Conservation (phyloP, 53 echinoderm and acorn worm species). For the Actinopyga echinites region DNA sequence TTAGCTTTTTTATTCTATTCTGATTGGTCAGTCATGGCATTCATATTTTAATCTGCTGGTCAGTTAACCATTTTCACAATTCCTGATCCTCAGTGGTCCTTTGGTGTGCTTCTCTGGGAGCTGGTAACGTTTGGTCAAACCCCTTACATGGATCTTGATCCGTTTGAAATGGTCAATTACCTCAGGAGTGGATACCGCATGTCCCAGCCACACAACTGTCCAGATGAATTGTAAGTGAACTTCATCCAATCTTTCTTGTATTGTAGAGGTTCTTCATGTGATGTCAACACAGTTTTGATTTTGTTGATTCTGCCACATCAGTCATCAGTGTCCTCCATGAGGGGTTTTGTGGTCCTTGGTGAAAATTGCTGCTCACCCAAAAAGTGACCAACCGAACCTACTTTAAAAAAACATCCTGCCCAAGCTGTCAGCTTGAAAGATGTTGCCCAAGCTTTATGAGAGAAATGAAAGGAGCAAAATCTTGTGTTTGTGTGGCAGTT, state of each 20-base stretch:
- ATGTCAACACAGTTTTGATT: neutral
- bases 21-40: no score
- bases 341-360: neutral
- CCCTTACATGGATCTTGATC: slow-evolving; percentile 90
- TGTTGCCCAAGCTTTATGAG: no score
- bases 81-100: slow-evolving; percentile 71
- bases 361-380: neutral
- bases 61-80: no score
- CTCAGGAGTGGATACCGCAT: slow-evolving; percentile 91
- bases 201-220: slow-evolving; percentile 96
- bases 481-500: no score
- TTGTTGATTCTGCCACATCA: neutral
- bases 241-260: neutral
- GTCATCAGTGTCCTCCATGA: no score
- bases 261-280: no score
- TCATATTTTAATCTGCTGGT: no score
- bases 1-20: no score
- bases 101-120: slow-evolving; percentile 93
- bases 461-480: no score
- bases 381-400: no score
- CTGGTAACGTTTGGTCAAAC: slow-evolving; percentile 95
- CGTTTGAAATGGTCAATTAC: slow-evolving; percentile 97
- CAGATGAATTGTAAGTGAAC: slow-evolving; percentile 93
- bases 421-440: no score
- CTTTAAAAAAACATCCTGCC: no score